Percentiles rank a stretch among this genome's conserved stretches.
phyloP scores from a whole-genome alignment of 35 echinoderm and acorn worm genomes.

The Anneissia japonica region DNA sequence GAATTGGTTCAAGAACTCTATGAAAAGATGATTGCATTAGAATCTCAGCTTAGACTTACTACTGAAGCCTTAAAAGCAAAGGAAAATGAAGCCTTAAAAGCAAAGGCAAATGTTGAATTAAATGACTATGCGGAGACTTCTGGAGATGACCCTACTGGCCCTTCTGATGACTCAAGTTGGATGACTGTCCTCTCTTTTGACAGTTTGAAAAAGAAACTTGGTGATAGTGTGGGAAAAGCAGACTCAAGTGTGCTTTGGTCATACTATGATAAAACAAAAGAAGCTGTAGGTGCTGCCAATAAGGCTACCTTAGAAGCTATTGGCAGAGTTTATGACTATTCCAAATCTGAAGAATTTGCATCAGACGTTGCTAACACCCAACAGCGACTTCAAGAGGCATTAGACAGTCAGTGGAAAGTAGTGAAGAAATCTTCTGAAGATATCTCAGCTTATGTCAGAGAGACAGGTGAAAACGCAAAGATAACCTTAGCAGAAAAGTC shows the following conservation, averaged over 20 bases:
- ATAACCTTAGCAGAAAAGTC: background rate
- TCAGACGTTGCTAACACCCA: background rate
- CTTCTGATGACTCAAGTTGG: background rate
- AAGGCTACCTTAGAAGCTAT: background rate
- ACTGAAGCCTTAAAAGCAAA: background rate
- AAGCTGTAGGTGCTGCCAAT: background rate
- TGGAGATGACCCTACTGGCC: background rate
- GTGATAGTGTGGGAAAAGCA: background rate
- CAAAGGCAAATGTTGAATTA: too few species aligned
- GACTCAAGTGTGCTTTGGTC: background rate
- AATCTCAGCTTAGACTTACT: background rate
- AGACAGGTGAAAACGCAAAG: background rate
- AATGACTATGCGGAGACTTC: background rate
- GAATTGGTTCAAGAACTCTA: background rate
- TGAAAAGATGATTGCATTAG: background rate
- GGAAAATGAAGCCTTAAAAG: background rate
- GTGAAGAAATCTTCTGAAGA: background rate
- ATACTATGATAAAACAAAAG: background rate
- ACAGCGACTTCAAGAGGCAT: background rate
- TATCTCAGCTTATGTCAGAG: background rate
- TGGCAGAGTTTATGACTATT: background rate
- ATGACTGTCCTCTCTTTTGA: background rate
- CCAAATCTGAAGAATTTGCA: background rate
- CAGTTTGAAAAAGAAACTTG: background rate
- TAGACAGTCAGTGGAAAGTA: background rate